Conservation (phyloP, 30 jellyfish, hydroid and myxozoan genomes). For the Chironex yamaguchii region DNA sequence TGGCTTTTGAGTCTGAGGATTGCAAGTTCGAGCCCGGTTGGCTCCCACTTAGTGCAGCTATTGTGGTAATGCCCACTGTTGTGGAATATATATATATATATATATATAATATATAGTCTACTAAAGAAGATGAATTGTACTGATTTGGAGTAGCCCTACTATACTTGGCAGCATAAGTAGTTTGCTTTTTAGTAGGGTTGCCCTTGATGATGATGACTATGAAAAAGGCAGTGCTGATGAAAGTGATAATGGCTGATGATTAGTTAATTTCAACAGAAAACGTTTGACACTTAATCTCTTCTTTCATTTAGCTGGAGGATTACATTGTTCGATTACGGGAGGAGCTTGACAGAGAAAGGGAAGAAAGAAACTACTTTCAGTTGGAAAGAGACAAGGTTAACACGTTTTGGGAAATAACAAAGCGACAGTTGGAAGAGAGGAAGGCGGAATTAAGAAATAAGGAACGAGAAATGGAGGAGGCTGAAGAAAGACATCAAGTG, state of each 20-base stretch:
- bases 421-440: constrained; percentile 86
- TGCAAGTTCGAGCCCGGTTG: too few species aligned
- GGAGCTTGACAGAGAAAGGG: constrained; percentile 97
- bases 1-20: too few species aligned
- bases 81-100: too few species aligned
- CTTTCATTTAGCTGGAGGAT: constrained; percentile 81
- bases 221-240: too few species aligned
- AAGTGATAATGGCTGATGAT: not conserved
- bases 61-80: too few species aligned
- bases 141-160: too few species aligned
- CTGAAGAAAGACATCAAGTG: constrained; percentile 97
- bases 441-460: constrained; percentile 90
- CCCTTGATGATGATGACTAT: too few species aligned
- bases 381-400: constrained; percentile 95
- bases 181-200: too few species aligned
- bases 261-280: not conserved
- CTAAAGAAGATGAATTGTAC: too few species aligned
- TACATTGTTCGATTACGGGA: constrained; percentile 90
- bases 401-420: constrained; percentile 97
- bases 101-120: too few species aligned
- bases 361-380: constrained; percentile 92
- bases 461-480: constrained; percentile 97
- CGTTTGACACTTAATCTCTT: not conserved
- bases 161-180: too few species aligned
- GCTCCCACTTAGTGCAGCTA: too few species aligned